Evolutionary conservation across 2,113 vertebrate species (phyloP).

Genomic region (Mobula birostris): DNA sequence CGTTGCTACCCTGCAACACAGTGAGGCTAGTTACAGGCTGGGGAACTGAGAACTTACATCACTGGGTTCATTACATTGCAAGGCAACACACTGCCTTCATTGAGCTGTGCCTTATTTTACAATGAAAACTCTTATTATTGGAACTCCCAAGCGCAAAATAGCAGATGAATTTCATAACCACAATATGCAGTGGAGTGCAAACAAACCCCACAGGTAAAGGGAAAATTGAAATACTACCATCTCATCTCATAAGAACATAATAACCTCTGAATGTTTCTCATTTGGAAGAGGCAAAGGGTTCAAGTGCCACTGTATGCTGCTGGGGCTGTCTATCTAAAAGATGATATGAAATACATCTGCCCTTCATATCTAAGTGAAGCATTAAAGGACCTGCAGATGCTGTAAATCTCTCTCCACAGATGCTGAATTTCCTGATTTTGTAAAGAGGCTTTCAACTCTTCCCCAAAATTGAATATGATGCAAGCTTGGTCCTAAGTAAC

Average conservation of each 20-base stretch:
- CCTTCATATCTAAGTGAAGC: too few relatives aligned
- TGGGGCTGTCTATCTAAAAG: not conserved
- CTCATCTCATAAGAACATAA: not conserved
- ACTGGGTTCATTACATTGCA: not conserved
- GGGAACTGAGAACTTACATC: not conserved
- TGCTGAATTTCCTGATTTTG: too few relatives aligned
- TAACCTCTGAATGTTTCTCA: not conserved
- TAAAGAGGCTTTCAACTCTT: not conserved
- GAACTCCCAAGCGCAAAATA: not conserved
- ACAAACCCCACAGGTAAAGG: not conserved
- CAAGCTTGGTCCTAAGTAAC: not conserved
- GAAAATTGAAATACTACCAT: not conserved
- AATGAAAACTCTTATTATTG: not conserved
- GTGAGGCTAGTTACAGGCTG: not conserved
- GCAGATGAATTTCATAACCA: not conserved
- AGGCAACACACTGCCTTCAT: not conserved
- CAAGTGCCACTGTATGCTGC: not conserved
- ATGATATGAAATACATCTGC: not conserved
- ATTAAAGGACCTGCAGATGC: too few relatives aligned
- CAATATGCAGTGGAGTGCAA: not conserved
- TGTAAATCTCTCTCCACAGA: too few relatives aligned
- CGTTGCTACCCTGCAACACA: not conserved
- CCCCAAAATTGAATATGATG: not conserved
- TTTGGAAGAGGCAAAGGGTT: not conserved
- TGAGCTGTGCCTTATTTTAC: not conserved